A percentile compares a stretch with the other conserved stretches of the same genome.
phyloP scores from a whole-genome alignment of 2,888 invertebrate genomes.

The Ochropacha duplaris region DNA sequence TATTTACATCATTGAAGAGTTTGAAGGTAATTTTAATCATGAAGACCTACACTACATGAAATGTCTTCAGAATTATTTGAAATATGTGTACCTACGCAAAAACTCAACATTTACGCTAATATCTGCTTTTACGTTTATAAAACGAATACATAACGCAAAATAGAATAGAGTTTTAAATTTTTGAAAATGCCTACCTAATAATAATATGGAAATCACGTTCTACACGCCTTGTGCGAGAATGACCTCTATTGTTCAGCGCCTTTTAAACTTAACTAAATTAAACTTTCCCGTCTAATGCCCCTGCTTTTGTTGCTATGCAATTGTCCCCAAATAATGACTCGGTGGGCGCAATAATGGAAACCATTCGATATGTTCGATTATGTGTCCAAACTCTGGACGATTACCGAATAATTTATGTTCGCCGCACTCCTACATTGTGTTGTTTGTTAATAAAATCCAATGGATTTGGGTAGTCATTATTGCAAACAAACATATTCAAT shows the following conservation, averaged over 20 bases:
- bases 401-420: slow-evolving; percentile 45
- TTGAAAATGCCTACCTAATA: no score
- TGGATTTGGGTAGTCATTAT: background rate
- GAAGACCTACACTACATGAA: background rate
- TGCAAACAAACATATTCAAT: background rate
- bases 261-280: slow-evolving; percentile 33
- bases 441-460: slow-evolving; percentile 18
- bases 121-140: no score
- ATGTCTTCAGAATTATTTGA: no score
- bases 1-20: no score
- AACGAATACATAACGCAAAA: no score
- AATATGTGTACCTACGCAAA: no score
- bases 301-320: slow-evolving; percentile 29
- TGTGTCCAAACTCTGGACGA: slow-evolving; percentile 43
- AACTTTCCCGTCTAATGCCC: slow-evolving; percentile 26
- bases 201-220: no score
- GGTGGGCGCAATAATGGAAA: slow-evolving; percentile 32
- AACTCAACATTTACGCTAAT: no score
- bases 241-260: slow-evolving; percentile 36
- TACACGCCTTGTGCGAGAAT: background rate
- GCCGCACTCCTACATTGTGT: slow-evolving; percentile 16
- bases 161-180: no score
- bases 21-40: background rate
- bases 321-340: slow-evolving; percentile 32
- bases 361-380: slow-evolving; percentile 33